phyloP scores from a whole-genome alignment of 2,888 invertebrate species.

The Antitype chi region DNA sequence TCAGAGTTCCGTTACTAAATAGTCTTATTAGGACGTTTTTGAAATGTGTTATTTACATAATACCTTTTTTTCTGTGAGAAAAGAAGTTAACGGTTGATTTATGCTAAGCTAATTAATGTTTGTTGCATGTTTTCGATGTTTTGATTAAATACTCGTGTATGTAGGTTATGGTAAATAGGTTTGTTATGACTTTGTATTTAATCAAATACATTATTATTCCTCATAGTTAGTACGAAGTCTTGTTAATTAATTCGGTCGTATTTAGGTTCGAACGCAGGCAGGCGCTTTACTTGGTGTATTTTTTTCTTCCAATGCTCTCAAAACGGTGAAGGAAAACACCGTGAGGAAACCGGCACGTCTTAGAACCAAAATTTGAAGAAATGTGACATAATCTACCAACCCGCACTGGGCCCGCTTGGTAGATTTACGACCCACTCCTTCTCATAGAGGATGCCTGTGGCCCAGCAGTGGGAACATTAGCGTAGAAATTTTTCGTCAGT shows the following conservation, averaged over 20 bases:
- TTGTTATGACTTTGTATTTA: conserved; percentile 16
- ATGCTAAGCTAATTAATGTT: conserved; percentile 48
- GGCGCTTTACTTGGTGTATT: too few species aligned
- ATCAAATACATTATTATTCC: conserved; percentile 11
- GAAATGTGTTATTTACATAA: conserved; percentile 51
- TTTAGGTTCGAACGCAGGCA: too few species aligned
- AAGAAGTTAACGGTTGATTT: conserved; percentile 35
- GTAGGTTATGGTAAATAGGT: conserved; percentile 21
- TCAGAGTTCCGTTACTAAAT: conserved; percentile 66
- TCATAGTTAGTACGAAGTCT: not conserved
- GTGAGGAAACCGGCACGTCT: too few species aligned
- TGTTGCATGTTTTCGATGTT: conserved; percentile 50
- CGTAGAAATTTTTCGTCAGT: too few species aligned
- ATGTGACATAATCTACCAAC: too few species aligned
- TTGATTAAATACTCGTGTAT: conserved; percentile 31
- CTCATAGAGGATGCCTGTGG: too few species aligned
- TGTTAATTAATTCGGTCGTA: not conserved
- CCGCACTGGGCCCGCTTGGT: too few species aligned
- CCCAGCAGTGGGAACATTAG: too few species aligned
- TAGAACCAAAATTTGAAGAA: too few species aligned
- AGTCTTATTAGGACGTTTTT: conserved; percentile 62
- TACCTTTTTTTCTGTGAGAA: conserved; percentile 42
- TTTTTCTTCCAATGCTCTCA: too few species aligned
- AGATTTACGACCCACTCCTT: too few species aligned
- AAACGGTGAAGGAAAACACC: too few species aligned